Base-by-base conservation (phyloP, 1,140 invertebrate species). In the Gryon sp. region DNA sequence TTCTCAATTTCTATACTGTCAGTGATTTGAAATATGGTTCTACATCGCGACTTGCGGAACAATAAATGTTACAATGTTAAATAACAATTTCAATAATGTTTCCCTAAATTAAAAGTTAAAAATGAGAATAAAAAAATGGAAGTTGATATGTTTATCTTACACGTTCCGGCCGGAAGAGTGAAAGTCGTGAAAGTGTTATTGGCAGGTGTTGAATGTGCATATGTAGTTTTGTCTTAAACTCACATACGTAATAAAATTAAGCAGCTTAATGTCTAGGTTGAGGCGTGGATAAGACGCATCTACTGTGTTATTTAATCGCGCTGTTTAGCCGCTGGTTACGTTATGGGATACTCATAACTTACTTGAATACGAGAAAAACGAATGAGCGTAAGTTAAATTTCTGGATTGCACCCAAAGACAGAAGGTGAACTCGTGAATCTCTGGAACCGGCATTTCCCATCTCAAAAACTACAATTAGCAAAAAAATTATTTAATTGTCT, bases 391-490 rank as follows among this genome's bases (percentile, higher is more conserved):
- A 0, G 87, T 89, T 6, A 93, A 80, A 63, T 92, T 92, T 46
- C 85, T 87, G 26, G 91, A 90, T 53, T 90, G 88, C 20, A 93
- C 66, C 92, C 92, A 93, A 3, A 91, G 83, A 76, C 92, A 93
- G 66, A 92, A 92, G 1, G 92, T 93, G 69, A 93, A 93, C 76
- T 93, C 91, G 4, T 80, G 85, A 32, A 93, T 83, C 5, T 90
- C 87, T 2, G 92, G 92, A 1, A 92, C 91, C 20, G 91, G 87
- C 8, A 91, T 73, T 45, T 91, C 89, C 83, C 93, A 93, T 73
- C 91, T 89, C 11, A 93, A 82, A 84, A 93, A 93, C 92, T 93
- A 83, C n/a, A n/a, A n/a, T n/a, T n/a, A n/a, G n/a, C n/a, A n/a
- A 7, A 88, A 89, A 8, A 50, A 34, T 2, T 28, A 28, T 38